Evolutionary conservation across 2,113 vertebrate species (phyloP), one percentile per base, ranked within the genome.

Genomic region (Camelus bactrianus): DNA sequence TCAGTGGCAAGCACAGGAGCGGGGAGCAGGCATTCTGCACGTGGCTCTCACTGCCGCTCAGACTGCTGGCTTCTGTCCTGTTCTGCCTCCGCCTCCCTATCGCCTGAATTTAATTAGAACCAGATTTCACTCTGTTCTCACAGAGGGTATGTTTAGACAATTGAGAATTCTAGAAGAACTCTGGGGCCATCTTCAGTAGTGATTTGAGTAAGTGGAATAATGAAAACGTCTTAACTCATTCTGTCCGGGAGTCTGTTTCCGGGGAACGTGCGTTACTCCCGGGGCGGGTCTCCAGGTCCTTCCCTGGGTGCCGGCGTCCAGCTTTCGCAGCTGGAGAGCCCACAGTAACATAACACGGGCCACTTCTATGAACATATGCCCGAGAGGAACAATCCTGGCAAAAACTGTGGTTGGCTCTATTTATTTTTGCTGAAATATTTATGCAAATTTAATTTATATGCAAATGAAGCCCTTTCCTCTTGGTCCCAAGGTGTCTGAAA

Each of bases 361-460:
- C 56, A 30, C 10, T 81, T 73, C 70, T 28, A 17, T 62, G 52
- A 64, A 15, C 64, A 30, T 42, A 38, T 38, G 77, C 22, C 64
- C 58, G 19, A 65, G 46, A 85, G 58, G 24, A 58, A 32, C 1
- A 35, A 19, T 48, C 14, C 19, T n/a, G 28, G 72, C 72, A 69
- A 65, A 58, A 64, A 17, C 14, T 73, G 52, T n/a, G 52, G 69
- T 46, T 58, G 72, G 58, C 56, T 48, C 16, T 26, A 60, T 81
- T 87, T n/a, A 81, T 38, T 90, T 86, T n/a, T 82, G 64, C 62
- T 90, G 38, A 93, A 95, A 87, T 86, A 91, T 76, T 89, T 89
- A 88, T 93, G 56, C 48, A 83, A 65, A 84, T 93, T 88, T 85
- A 65, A 91, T 91, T 93, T 91, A 83, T 81, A 91, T 91, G 81